These are phyloP conservation scores for Caenorhabditis inopinata DNA, from an alignment of 1,140 invertebrate species.

Conservation along the genomic window DNA sequence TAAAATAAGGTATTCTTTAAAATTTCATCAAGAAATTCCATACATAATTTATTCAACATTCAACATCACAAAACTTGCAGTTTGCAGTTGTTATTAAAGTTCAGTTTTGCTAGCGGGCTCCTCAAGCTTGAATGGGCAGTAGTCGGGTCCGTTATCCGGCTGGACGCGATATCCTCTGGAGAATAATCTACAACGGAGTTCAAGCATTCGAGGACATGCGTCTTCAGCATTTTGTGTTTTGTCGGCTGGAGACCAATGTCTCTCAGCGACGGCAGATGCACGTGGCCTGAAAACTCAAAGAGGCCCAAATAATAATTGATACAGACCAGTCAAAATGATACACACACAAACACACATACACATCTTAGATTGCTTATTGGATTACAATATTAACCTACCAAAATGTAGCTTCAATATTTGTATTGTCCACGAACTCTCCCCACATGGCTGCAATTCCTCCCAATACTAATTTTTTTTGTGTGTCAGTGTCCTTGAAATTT, in stretches of 20 bases:
- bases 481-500: constrained; percentile 69
- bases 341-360: too few relatives aligned
- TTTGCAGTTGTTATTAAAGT: constrained; percentile 29
- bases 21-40: too few relatives aligned
- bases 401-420: constrained; percentile 58
- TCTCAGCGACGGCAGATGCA: constrained; percentile 80
- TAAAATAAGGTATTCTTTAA: too few relatives aligned
- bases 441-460: constrained; percentile 88
- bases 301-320: too few relatives aligned
- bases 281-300: constrained; percentile 71
- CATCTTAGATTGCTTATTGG: too few relatives aligned
- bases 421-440: constrained; percentile 70
- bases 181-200: constrained; percentile 63
- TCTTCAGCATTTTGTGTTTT: constrained; percentile 54
- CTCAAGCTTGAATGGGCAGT: constrained; percentile 56
- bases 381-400: too few relatives aligned
- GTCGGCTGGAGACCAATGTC: constrained; percentile 74
- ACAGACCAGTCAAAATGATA: too few relatives aligned
- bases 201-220: constrained; percentile 65
- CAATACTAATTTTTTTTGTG: constrained; percentile 67
- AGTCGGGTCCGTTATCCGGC: constrained; percentile 62
- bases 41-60: too few relatives aligned
- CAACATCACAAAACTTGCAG: too few relatives aligned
- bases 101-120: constrained; percentile 44
- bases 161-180: constrained; percentile 57